These are phyloP conservation scores for Caenorhabditis sinica DNA, from an alignment of 2,888 invertebrate genomes.

Conservation along the genomic window DNA sequence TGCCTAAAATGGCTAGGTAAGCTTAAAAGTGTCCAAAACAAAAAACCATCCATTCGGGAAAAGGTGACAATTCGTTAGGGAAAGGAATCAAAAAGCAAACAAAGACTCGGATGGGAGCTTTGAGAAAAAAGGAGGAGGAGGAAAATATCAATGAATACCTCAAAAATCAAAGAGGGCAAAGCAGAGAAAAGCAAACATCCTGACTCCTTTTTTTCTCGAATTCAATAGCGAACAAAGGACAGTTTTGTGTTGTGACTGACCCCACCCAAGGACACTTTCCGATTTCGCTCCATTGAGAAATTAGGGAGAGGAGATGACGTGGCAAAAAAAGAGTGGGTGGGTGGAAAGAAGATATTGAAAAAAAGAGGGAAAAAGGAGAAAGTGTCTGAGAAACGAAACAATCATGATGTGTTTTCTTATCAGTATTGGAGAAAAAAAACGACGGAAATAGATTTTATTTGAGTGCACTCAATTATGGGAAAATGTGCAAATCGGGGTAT, in stretches of 20 bases:
- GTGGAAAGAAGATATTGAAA: too few species aligned
- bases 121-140: background rate
- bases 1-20: too few species aligned
- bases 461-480: too few species aligned
- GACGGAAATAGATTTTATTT: too few species aligned
- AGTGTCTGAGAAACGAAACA: too few species aligned
- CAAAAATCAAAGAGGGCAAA: slow-evolving; percentile 18
- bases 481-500: too few species aligned
- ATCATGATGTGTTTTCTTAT: too few species aligned
- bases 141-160: slow-evolving; percentile 2
- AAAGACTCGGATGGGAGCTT: background rate
- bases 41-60: background rate
- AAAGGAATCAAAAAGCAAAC: background rate
- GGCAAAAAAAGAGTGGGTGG: too few species aligned
- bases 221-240: slow-evolving; percentile 3
- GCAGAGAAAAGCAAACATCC: background rate
- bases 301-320: background rate
- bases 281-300: background rate
- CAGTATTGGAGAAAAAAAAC: too few species aligned
- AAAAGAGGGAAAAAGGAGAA: too few species aligned
- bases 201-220: background rate
- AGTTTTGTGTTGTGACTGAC: background rate
- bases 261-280: background rate
- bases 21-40: too few species aligned
- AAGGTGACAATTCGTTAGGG: background rate